Evolutionary conservation across 2,797 vertebrate species (phyloP).

Genomic region (Apogon talboti): DNA sequence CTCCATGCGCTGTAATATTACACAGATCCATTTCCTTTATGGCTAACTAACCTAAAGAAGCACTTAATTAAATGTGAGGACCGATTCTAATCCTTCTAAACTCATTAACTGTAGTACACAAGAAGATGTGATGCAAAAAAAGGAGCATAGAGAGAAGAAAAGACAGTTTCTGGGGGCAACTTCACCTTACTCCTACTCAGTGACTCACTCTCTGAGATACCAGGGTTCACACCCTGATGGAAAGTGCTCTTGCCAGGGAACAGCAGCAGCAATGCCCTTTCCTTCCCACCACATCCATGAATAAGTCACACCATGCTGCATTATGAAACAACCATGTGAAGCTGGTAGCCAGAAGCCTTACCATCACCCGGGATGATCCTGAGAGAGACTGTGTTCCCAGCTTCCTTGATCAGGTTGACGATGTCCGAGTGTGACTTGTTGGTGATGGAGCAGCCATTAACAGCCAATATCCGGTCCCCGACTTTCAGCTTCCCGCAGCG

Average conservation of each 20-base stretch:
- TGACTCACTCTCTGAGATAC: slow-evolving; percentile 50
- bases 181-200: slow-evolving; percentile 45
- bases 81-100: slow-evolving; percentile 36
- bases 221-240: slow-evolving; percentile 56
- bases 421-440: slow-evolving; percentile 99
- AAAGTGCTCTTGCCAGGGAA: slow-evolving; percentile 55
- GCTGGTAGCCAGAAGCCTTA: slow-evolving; percentile 68
- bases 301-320: slow-evolving; percentile 69
- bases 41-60: slow-evolving; percentile 31
- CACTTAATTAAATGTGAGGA: slow-evolving; percentile 37
- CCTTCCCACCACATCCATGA: slow-evolving; percentile 64
- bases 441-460: slow-evolving; percentile 98
- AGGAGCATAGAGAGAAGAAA: background rate
- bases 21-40: slow-evolving; percentile 27
- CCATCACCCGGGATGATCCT: slow-evolving; percentile 99
- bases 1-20: slow-evolving; percentile 29
- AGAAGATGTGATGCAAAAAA: slow-evolving; percentile 1
- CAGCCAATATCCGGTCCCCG: slow-evolving; percentile 97
- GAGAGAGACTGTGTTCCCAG: slow-evolving; percentile 97
- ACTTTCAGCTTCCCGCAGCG: slow-evolving; percentile 99
- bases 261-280: slow-evolving; percentile 49
- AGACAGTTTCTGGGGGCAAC: slow-evolving; percentile 31
- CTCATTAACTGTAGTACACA: slow-evolving; percentile 30
- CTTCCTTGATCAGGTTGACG: slow-evolving; percentile 99
- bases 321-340: slow-evolving; percentile 58